Base-by-base conservation (phyloP, 1,140 invertebrate genomes). In the Apis laboriosa region DNA sequence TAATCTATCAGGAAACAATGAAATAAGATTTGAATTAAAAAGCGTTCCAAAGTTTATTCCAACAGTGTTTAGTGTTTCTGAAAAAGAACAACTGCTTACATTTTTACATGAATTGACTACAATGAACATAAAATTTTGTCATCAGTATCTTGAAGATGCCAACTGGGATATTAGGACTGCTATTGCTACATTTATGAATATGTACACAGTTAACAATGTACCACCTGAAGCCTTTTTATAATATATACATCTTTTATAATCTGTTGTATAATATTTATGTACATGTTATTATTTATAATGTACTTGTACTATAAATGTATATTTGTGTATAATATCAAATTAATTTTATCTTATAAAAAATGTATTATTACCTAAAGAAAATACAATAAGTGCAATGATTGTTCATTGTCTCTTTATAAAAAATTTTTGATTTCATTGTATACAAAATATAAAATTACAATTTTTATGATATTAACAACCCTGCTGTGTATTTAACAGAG, bases 401-500 rank as follows among this genome's bases (percentile, higher is more conserved):
- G 66, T 56, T 53, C 53, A 74, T 5, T 51, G 66, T 56, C 43
- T 56, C 76, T 73, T 78, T 60, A 63, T 84, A 80, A 84, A 77
- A 88, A 85, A 84, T 24, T 51, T 51, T 81, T 80, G 58, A 43
- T 34, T n/a, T 55, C 73, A 72, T 74, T 86, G 80, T 87, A 84
- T 86, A 87, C 85, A 87, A 80, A 74, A 81, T 51, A 84, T 66
- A 86, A 77, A 88, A 75, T 84, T 81, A 84, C 63, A 77, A n/a
- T 77, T 70, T 83, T 73, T 49, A 53, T 60, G 19, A 56, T 66
- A 72, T 77, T 85, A 97, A 94, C 96, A 97, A 51, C 97, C 97
- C 90, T 96, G 95, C 90, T 98, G 97, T 67, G 97, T 95, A 93
- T 98, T 98, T 66, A 99, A 95, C 60, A 98, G 94, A 85, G 96